Percentiles rank a stretch among this genome's conserved stretches.
These are phyloP conservation scores for Tetragonula carbonaria DNA, from an alignment of 2,888 invertebrate genomes.

Conservation along the genomic window DNA sequence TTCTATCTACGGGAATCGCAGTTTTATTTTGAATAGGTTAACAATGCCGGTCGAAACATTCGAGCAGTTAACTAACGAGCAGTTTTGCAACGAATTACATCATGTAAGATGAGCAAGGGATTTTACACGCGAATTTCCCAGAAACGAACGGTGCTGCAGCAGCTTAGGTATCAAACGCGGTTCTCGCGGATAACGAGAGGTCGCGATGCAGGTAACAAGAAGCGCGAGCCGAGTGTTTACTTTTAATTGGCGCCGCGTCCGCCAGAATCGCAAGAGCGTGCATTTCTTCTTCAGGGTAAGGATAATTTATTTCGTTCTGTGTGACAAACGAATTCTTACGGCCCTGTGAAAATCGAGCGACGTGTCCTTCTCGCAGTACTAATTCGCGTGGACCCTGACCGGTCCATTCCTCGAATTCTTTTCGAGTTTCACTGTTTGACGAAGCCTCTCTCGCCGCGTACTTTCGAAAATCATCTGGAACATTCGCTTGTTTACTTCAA, in stretches of 20 bases:
- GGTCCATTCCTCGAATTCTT: neutral
- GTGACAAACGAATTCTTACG: slow-evolving; percentile 43
- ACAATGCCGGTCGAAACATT: neutral
- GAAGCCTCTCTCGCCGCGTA: neutral
- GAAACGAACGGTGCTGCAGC: slow-evolving; percentile 23
- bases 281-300: slow-evolving; percentile 44
- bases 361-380: neutral
- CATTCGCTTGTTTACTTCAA: neutral
- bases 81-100: slow-evolving; percentile 12
- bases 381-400: neutral
- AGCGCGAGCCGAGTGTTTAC: slow-evolving; percentile 49
- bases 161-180: slow-evolving; percentile 37
- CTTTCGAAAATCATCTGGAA: neutral
- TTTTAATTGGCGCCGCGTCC: slow-evolving; percentile 67
- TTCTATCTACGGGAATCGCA: neutral
- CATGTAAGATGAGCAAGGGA: slow-evolving; percentile 11
- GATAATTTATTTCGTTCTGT: slow-evolving; percentile 54
- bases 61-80: neutral
- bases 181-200: slow-evolving; percentile 49
- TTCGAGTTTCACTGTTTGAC: neutral
- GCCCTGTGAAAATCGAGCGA: slow-evolving; percentile 8
- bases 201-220: slow-evolving; percentile 56
- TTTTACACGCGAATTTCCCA: slow-evolving; percentile 27
- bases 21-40: neutral
- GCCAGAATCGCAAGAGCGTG: slow-evolving; percentile 45